These are phyloP conservation scores for Drosophila birchii DNA, from an alignment of 2,888 invertebrate genomes.

Conservation along the genomic window DNA sequence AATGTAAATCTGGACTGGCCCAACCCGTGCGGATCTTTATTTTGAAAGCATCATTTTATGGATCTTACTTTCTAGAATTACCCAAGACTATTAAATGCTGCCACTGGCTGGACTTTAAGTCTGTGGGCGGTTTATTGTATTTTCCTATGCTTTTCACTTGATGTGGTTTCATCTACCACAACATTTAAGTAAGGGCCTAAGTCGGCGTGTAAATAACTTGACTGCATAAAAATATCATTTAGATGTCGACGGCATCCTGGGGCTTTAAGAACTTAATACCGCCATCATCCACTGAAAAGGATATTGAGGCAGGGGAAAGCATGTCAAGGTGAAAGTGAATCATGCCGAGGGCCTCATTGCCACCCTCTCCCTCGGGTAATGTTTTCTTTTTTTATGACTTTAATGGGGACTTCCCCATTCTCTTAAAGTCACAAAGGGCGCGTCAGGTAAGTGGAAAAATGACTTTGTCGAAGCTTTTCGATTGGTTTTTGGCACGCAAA, in stretches of 20 bases:
- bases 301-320: constrained; percentile 42
- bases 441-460: constrained; percentile 29
- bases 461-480: constrained; percentile 15
- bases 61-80: constrained; percentile 64
- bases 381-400: constrained; percentile 9
- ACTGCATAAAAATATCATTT: constrained; percentile 28
- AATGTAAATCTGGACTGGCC: constrained; percentile 57
- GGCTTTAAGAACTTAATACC: constrained; percentile 38
- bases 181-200: constrained; percentile 37
- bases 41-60: constrained; percentile 63
- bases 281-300: constrained; percentile 36
- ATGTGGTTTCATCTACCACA: constrained; percentile 54
- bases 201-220: constrained; percentile 37
- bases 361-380: constrained; percentile 25
- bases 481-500: constrained; percentile 57
- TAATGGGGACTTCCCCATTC: constrained; percentile 22
- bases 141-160: constrained; percentile 41
- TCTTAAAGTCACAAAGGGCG: constrained; percentile 24
- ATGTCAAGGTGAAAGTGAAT: constrained; percentile 60
- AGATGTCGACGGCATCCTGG: constrained; percentile 55
- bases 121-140: constrained; percentile 69
- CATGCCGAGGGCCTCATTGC: constrained; percentile 16
- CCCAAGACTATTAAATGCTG: constrained; percentile 62
- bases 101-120: constrained; percentile 44
- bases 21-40: constrained; percentile 32